Percentiles rank a stretch among this genome's conserved stretches.
Conservation (phyloP, 2,888 invertebrate species). For the Calephelis perditalis region DNA sequence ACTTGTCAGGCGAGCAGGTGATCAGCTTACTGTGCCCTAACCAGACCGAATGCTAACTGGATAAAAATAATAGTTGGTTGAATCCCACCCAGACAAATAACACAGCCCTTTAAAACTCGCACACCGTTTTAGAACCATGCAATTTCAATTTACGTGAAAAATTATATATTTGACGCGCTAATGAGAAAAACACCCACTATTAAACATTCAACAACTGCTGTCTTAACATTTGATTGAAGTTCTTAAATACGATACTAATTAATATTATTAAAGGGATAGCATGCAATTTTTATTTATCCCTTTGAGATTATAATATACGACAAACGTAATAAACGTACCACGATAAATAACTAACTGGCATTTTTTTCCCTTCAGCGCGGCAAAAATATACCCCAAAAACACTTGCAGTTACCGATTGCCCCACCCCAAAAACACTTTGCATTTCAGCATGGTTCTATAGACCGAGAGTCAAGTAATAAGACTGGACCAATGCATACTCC, state of each 20-base stretch:
- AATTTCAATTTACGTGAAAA: not conserved
- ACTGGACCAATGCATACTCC: slow-evolving; percentile 46
- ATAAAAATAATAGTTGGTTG: slow-evolving; percentile 33
- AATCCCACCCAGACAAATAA: slow-evolving; percentile 49
- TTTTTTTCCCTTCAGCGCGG: no score
- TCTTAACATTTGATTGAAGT: no score
- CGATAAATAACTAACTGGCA: no score
- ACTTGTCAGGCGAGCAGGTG: slow-evolving; percentile 39
- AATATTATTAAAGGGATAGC: no score
- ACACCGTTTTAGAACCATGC: slow-evolving; percentile 8
- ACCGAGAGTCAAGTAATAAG: slow-evolving; percentile 31
- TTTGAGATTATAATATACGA: no score
- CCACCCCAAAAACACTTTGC: no score
- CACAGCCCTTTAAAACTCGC: slow-evolving; percentile 10
- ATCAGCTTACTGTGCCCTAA: slow-evolving; percentile 41
- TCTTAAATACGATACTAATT: no score
- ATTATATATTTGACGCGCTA: not conserved
- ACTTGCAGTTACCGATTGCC: no score
- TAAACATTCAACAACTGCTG: no score
- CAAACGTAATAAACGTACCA: no score
- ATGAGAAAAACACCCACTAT: not conserved
- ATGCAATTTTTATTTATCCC: no score
- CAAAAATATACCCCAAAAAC: no score
- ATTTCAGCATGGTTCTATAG: not conserved
- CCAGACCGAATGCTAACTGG: slow-evolving; percentile 34